Percentiles rank a stretch among this genome's conserved stretches.
Conservation (phyloP, 2,797 vertebrate genomes). For the Hydrocynus forskahlii region DNA sequence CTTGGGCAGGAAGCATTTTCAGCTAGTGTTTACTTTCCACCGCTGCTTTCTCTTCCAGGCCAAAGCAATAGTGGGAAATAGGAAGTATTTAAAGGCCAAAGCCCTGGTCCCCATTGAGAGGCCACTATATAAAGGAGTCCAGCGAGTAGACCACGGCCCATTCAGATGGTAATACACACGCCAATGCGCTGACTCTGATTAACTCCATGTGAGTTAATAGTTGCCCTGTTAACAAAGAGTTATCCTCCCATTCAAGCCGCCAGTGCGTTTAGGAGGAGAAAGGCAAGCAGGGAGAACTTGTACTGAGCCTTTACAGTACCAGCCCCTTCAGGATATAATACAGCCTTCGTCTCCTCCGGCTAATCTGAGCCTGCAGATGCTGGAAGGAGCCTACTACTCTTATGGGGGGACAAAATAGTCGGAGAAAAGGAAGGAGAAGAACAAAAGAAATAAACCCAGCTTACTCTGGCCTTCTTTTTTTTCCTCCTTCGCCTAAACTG, state of each 20-base stretch:
- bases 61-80: conserved; percentile 71
- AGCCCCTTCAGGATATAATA: conserved; percentile 87
- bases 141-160: conserved; percentile 81
- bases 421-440: conserved; percentile 46
- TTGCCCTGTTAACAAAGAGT: conserved; percentile 92
- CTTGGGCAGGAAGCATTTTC: conserved; percentile 32
- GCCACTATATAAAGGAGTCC: conserved; percentile 84
- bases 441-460: conserved; percentile 46
- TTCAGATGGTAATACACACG: conserved; percentile 95
- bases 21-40: conserved; percentile 49
- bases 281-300: conserved; percentile 69
- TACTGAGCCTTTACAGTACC: conserved; percentile 86
- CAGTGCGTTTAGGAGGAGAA: conserved; percentile 71
- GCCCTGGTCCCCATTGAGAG: conserved; percentile 83
- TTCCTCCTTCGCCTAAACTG: conserved; percentile 20
- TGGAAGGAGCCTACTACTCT: conserved; percentile 63
- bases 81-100: conserved; percentile 86
- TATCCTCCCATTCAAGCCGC: conserved; percentile 82
- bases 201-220: conserved; percentile 99
- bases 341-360: conserved; percentile 81
- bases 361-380: conserved; percentile 76
- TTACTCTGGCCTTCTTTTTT: conserved; percentile 24
- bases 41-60: conserved; percentile 44
- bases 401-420: conserved; percentile 53
- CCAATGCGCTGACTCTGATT: conserved; percentile 95